These are phyloP conservation scores for Sepioteuthis lessoniana DNA, from an alignment of 2,888 invertebrate species.

Conservation along the genomic window DNA sequence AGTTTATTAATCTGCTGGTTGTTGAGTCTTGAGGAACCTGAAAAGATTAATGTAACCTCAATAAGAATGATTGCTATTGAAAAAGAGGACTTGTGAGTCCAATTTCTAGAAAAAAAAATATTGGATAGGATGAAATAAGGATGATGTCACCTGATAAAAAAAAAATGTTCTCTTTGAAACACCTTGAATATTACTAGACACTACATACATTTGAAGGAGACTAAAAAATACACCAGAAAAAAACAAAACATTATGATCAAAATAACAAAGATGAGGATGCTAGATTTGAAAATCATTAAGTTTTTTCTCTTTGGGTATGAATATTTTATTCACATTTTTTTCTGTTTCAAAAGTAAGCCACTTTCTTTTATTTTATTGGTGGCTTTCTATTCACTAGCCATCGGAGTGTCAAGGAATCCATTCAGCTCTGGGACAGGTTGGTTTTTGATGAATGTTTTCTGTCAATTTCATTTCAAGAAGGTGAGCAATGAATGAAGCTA, in stretches of 20 bases:
- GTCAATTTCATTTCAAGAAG: conserved; percentile 41
- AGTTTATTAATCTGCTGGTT: too few relatives aligned
- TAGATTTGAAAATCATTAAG: neutral
- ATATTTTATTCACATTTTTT: neutral
- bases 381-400: conserved; percentile 48
- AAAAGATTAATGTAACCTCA: too few relatives aligned
- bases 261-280: neutral
- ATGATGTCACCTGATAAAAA: neutral
- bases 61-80: too few relatives aligned
- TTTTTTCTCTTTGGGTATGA: neutral
- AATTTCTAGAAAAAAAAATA: neutral
- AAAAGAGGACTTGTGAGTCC: too few relatives aligned
- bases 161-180: neutral
- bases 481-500: conserved; percentile 46
- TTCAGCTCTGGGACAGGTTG: conserved; percentile 47
- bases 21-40: too few relatives aligned
- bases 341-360: neutral
- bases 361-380: conserved; percentile 41
- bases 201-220: neutral
- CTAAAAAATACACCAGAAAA: too few relatives aligned
- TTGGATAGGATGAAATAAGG: neutral
- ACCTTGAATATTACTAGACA: neutral
- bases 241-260: neutral
- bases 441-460: conserved; percentile 47
- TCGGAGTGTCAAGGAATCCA: conserved; percentile 48